Evolutionary conservation across 2,888 invertebrate genomes (phyloP), one percentile per base, ranked within the genome.

Genomic region (Listrodromus nycthemerus): DNA sequence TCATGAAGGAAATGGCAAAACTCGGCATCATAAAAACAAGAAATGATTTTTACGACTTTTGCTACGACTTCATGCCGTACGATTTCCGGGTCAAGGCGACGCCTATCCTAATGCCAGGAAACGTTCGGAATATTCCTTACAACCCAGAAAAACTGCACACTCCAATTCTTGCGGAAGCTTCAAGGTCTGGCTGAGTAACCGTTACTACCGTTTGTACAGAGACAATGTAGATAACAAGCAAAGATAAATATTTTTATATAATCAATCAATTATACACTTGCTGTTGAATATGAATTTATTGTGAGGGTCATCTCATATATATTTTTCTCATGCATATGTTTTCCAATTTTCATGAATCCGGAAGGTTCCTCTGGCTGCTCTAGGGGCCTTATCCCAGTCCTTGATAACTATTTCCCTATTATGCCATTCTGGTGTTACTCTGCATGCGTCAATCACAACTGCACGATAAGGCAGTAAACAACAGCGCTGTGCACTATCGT

Each of bases 101-200:
- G 4, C 93, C 93, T 0, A 93, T 92, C 85, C 7, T 88, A 16
- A 21, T 90, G 19, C 92, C 93, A 0, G 92, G 92, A 0, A 92
- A 92, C 55, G 58, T 69, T 33, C 76, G 48, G 0, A 92, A 81
- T 30, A 90, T 93, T 69, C 92, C 92, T 5, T 93, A 86, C 45
- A 73, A 92, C 37, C 87, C 89, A 6, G 4, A 82, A 0, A 74
- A 69, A 1, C 4, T 91, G 3, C 19, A 88, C 33, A 69, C 70
- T 10, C 89, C 91, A 4, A 81, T 92, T 67, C 55, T 91, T 6
- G 5, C 19, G 21, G 6, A 83, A 65, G 13, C 30, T 0, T 55
- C 37, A 61, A 70, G 71, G 24, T 37, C 19, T 19, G 41, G 19
- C 10, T 27, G 16, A 73, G 13, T 10, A 8, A 58, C 19, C 13